Conservation (phyloP, 2,113 vertebrate genomes). For the Carassius auratus region DNA sequence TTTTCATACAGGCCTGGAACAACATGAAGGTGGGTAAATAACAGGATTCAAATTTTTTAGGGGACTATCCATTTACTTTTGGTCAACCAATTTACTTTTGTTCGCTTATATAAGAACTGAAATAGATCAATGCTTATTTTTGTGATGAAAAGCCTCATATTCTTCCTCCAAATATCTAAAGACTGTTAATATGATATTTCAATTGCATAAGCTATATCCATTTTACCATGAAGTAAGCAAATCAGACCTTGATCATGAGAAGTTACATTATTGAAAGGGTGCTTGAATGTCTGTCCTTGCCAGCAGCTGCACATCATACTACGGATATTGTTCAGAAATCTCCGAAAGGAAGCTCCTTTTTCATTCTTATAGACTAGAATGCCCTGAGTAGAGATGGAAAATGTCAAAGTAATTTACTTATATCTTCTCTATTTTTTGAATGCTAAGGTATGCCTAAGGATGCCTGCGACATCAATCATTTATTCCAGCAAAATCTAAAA, state of each 20-base stretch:
- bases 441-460: background rate
- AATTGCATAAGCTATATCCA: constrained; percentile 17
- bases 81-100: background rate
- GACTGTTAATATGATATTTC: constrained; percentile 29
- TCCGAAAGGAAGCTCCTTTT: background rate
- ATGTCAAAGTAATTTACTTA: background rate
- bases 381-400: background rate
- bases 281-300: constrained; percentile 16
- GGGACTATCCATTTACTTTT: background rate
- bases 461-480: background rate
- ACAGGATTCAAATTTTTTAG: too few species aligned
- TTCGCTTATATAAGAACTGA: background rate
- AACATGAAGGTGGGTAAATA: background rate
- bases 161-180: background rate
- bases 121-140: background rate
- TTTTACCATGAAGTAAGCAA: constrained; percentile 31
- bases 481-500: background rate
- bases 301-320: constrained; percentile 19
- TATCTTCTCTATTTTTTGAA: background rate
- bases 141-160: background rate
- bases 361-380: background rate
- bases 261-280: constrained; percentile 19
- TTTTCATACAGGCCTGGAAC: background rate
- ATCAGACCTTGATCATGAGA: constrained; percentile 39
- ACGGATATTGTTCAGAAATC: constrained; percentile 27